These are phyloP conservation scores for Enteromius radiatus DNA, from an alignment of 2,797 vertebrate species.

Conservation along the genomic window DNA sequence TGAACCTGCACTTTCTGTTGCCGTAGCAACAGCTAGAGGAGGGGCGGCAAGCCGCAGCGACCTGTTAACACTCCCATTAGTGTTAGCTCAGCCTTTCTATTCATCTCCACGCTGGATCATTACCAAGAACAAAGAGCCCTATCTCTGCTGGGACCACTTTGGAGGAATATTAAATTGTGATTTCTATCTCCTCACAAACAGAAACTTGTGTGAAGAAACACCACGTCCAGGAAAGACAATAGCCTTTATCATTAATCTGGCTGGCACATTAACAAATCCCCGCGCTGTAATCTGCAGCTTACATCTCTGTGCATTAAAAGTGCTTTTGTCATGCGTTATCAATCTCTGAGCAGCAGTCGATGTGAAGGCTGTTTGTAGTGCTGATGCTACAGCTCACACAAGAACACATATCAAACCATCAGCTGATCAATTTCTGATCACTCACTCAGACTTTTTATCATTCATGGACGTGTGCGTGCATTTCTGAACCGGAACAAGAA, in stretches of 20 bases:
- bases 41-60: constrained; percentile 14
- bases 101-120: constrained; percentile 54
- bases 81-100: constrained; percentile 48
- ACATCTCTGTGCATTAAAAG: constrained; percentile 31
- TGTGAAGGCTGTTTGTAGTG: not conserved
- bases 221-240: constrained; percentile 44
- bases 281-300: constrained; percentile 31
- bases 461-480: not conserved
- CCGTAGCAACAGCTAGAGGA: constrained; percentile 53
- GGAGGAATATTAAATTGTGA: constrained; percentile 49
- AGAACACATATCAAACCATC: not conserved
- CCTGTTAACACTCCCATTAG: constrained; percentile 54
- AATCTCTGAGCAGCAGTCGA: constrained; percentile 17
- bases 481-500: not conserved
- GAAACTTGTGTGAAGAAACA: constrained; percentile 35
- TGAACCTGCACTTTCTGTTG: constrained; percentile 41
- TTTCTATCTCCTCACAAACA: constrained; percentile 39
- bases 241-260: constrained; percentile 43
- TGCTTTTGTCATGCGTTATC: constrained; percentile 21
- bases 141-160: constrained; percentile 55
- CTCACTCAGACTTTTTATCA: not conserved
- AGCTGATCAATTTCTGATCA: not conserved
- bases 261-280: constrained; percentile 9
- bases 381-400: not conserved
- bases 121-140: constrained; percentile 59